Conservation (phyloP, 2,888 invertebrate species). For the Lithosia quadra region DNA sequence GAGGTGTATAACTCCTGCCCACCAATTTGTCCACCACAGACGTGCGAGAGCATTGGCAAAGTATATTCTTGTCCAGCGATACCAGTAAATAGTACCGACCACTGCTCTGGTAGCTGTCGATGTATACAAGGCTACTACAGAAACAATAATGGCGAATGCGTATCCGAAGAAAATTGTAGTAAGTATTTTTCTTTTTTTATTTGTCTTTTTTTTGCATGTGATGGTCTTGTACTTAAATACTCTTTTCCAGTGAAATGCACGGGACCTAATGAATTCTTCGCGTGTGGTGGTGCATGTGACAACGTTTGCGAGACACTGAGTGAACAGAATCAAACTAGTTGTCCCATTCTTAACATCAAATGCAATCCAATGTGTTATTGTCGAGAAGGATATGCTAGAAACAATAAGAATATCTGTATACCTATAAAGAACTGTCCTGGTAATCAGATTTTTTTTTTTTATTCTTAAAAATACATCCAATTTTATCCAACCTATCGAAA, state of each 20-base stretch:
- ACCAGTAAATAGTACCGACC: background rate
- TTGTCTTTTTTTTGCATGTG: background rate
- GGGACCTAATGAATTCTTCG: slow-evolving; percentile 60
- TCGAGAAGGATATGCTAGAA: slow-evolving; percentile 59
- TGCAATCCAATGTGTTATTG: slow-evolving; percentile 65
- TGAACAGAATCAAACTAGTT: slow-evolving; percentile 53
- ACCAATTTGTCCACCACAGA: slow-evolving; percentile 50
- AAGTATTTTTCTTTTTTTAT: slow-evolving; percentile 29
- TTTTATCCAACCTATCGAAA: no score
- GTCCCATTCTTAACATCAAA: slow-evolving; percentile 54
- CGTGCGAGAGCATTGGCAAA: slow-evolving; percentile 46
- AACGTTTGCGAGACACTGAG: slow-evolving; percentile 63
- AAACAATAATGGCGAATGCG: slow-evolving; percentile 49
- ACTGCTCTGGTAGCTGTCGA: slow-evolving; percentile 48
- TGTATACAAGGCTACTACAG: slow-evolving; percentile 58
- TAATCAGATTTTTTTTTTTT: slow-evolving; percentile 24
- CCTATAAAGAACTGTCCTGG: slow-evolving; percentile 54
- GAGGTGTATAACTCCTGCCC: slow-evolving; percentile 47
- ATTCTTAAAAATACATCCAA: no score
- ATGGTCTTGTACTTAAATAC: background rate
- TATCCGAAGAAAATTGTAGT: slow-evolving; percentile 46
- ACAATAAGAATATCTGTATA: slow-evolving; percentile 50
- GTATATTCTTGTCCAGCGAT: slow-evolving; percentile 30
- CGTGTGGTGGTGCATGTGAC: slow-evolving; percentile 68
- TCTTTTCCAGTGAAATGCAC: slow-evolving; percentile 48